phyloP scores from a whole-genome alignment of 2,888 invertebrate genomes.

The Tenthredo amoena region DNA sequence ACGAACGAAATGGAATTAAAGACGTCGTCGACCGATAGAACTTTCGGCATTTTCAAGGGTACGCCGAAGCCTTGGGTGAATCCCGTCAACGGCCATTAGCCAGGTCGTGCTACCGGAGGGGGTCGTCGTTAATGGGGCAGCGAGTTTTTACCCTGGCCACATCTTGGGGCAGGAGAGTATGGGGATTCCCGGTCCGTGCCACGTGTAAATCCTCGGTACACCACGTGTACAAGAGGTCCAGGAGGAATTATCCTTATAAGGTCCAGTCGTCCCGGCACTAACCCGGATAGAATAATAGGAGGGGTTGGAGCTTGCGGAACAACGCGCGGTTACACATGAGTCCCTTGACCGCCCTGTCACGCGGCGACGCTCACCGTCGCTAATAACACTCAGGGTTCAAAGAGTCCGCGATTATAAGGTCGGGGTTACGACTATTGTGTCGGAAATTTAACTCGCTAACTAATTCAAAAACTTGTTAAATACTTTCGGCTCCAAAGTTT shows the following conservation, averaged over 20 bases:
- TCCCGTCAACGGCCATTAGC: slow-evolving; percentile 36
- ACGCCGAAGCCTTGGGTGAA: neutral
- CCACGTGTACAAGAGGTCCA: slow-evolving; percentile 61
- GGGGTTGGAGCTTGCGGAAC: slow-evolving; percentile 66
- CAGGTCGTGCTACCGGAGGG: slow-evolving; percentile 12
- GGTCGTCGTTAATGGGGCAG: slow-evolving; percentile 42
- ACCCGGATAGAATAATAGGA: slow-evolving; percentile 72
- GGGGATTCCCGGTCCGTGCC: neutral
- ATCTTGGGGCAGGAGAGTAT: neutral
- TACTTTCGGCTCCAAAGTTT: neutral
- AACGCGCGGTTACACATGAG: slow-evolving; percentile 66
- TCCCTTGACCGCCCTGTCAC: slow-evolving; percentile 66
- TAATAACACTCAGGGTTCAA: slow-evolving; percentile 14
- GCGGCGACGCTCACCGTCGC: slow-evolving; percentile 24
- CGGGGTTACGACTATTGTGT: neutral
- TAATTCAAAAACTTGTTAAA: neutral
- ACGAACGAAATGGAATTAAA: neutral
- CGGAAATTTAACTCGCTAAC: neutral
- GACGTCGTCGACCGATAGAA: neutral
- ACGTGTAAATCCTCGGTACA: slow-evolving; percentile 40
- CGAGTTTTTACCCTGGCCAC: slow-evolving; percentile 19
- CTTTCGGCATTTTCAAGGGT: neutral
- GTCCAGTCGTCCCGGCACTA: slow-evolving; percentile 64
- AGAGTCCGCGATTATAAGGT: slow-evolving; percentile 4
- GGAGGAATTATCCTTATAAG: slow-evolving; percentile 68